Conservation (phyloP, 1,140 invertebrate species). For the Drosophila auraria region DNA sequence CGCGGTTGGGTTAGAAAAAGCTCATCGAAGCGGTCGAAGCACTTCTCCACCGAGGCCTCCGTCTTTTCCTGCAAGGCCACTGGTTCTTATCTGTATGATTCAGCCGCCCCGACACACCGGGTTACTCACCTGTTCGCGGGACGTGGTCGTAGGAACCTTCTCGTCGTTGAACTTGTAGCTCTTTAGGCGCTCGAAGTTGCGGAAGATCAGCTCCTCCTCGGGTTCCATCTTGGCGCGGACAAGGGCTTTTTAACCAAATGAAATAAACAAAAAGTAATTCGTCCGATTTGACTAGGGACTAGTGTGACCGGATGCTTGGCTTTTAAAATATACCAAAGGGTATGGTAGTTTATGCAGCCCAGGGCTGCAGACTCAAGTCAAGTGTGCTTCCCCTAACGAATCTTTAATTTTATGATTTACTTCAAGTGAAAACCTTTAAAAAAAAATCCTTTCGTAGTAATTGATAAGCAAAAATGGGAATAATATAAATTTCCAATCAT, state of each 20-base stretch:
- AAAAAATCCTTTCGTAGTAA: neutral
- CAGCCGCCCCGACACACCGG: slow-evolving; percentile 15
- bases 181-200: slow-evolving; percentile 69
- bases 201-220: slow-evolving; percentile 65
- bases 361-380: too few species aligned
- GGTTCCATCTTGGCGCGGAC: slow-evolving; percentile 44
- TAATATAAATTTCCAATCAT: neutral
- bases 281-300: slow-evolving; percentile 5
- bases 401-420: too few species aligned
- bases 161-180: slow-evolving; percentile 85
- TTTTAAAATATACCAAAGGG: neutral
- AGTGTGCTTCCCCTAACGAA: too few species aligned
- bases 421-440: too few species aligned
- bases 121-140: slow-evolving; percentile 87
- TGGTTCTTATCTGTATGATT: slow-evolving; percentile 27
- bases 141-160: slow-evolving; percentile 86
- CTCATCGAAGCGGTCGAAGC: slow-evolving; percentile 88
- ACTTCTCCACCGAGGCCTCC: slow-evolving; percentile 88
- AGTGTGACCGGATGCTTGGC: neutral
- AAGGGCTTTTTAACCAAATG: slow-evolving; percentile 21
- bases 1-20: slow-evolving; percentile 86
- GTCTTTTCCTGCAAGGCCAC: slow-evolving; percentile 88
- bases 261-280: slow-evolving; percentile 42
- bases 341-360: too few species aligned
- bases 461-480: neutral